A percentile compares a stretch with the other conserved stretches of the same genome.
phyloP scores from a whole-genome alignment of 2,113 vertebrate genomes.

The Pimephales promelas region DNA sequence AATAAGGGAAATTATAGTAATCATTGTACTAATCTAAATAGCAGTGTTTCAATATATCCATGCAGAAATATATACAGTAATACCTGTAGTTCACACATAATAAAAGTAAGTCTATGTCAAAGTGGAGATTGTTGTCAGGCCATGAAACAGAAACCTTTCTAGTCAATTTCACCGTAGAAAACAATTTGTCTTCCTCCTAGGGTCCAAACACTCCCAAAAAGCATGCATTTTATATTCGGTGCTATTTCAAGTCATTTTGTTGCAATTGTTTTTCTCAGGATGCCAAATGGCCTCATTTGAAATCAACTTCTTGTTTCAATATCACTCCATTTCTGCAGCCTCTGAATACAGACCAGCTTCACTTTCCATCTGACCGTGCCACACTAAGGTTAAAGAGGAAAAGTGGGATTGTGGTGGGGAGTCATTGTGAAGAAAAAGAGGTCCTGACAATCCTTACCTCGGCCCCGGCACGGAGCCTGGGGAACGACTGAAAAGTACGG shows the following conservation, averaged over 20 bases:
- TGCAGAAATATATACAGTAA: slow-evolving; percentile 13
- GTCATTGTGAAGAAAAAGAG: slow-evolving; percentile 31
- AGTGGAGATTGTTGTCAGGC: slow-evolving; percentile 1
- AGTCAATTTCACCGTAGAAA: slow-evolving; percentile 10
- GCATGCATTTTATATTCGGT: background rate
- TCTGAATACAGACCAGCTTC: slow-evolving; percentile 14
- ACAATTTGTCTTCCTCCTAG: background rate
- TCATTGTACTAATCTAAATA: slow-evolving; percentile 29
- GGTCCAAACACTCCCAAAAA: background rate
- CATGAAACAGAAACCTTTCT: slow-evolving; percentile 6
- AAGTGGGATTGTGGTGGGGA: slow-evolving; percentile 25
- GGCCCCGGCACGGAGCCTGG: background rate
- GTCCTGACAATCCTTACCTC: background rate
- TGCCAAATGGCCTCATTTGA: slow-evolving; percentile 22
- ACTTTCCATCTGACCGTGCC: slow-evolving; percentile 11
- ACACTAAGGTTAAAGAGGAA: slow-evolving; percentile 33
- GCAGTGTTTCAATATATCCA: slow-evolving; percentile 10
- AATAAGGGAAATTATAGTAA: slow-evolving; percentile 41
- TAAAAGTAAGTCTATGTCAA: slow-evolving; percentile 7
- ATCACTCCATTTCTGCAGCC: slow-evolving; percentile 23
- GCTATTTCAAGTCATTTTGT: slow-evolving; percentile 7
- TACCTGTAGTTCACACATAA: background rate
- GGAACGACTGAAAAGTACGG: slow-evolving; percentile 15
- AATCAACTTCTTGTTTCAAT: slow-evolving; percentile 32
- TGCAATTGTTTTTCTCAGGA: slow-evolving; percentile 5